Evolutionary conservation across 2,888 invertebrate species (phyloP).

Genomic region (Lycia hirtaria): DNA sequence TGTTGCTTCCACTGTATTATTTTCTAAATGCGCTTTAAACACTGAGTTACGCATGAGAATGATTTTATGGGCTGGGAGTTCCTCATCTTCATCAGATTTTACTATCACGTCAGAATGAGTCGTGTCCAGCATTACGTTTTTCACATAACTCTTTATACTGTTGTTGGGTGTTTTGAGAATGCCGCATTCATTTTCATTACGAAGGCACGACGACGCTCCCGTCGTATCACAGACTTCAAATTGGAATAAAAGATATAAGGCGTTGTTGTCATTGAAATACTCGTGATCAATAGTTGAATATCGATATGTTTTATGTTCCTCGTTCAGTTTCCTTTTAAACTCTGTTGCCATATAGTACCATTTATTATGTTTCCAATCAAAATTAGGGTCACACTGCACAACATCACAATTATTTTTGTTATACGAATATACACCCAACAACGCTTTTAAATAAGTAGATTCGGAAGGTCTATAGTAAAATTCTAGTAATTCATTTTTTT

Average conservation of each 20-base stretch:
- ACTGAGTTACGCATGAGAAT: constrained; percentile 8
- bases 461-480: neutral
- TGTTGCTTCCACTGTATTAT: neutral
- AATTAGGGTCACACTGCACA: neutral
- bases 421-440: neutral
- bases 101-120: constrained; percentile 5
- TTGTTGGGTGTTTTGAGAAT: neutral
- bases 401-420: neutral
- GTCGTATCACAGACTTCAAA: too few relatives aligned
- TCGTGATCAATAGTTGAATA: too few relatives aligned
- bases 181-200: neutral
- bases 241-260: too few relatives aligned
- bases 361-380: neutral
- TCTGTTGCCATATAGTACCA: neutral
- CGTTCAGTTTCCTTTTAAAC: too few relatives aligned
- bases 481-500: neutral
- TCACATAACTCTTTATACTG: neutral
- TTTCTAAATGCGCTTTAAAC: constrained; percentile 13
- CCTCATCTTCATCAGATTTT: constrained; percentile 5
- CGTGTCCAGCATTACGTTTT: neutral
- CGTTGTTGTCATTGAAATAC: too few relatives aligned
- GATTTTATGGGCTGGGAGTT: constrained; percentile 8
- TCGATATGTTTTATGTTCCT: too few relatives aligned
- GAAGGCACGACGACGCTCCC: too few relatives aligned
- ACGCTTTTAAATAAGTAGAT: neutral